Evolutionary conservation across 1,140 invertebrate species (phyloP).

Genomic region (Tetraneura akinire): DNA sequence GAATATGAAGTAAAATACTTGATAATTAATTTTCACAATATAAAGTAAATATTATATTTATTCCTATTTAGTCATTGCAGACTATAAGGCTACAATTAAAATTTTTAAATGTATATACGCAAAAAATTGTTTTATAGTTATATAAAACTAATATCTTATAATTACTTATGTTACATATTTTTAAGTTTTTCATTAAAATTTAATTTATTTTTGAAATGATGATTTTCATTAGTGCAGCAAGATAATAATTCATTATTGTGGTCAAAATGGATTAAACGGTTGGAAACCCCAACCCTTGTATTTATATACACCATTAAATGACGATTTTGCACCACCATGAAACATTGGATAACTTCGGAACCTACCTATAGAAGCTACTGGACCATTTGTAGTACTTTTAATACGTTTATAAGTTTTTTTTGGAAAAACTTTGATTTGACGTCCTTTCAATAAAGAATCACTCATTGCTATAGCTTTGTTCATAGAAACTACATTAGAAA

Average conservation of each 20-base stretch:
- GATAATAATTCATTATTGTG: too few species aligned
- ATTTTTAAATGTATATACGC: background rate
- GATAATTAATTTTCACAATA: background rate
- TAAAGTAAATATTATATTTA: background rate
- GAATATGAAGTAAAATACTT: background rate
- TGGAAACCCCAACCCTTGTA: background rate
- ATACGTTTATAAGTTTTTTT: constrained; percentile 98
- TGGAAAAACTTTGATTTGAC: constrained; percentile 92
- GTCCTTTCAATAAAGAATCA: constrained; percentile 94
- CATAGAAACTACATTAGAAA: constrained; percentile 93
- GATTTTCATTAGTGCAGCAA: too few species aligned
- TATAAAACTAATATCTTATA: too few species aligned
- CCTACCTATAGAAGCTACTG: constrained; percentile 65
- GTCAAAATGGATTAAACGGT: too few species aligned
- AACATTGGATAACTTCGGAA: constrained; percentile 63
- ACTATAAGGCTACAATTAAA: background rate
- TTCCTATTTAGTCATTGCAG: background rate
- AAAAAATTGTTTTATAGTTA: background rate
- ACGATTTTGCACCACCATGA: constrained; percentile 64
- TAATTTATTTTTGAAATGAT: too few species aligned
- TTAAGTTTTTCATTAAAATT: too few species aligned
- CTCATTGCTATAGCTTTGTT: constrained; percentile 96
- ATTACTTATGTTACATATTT: too few species aligned
- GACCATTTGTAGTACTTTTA: constrained; percentile 83
- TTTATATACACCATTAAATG: constrained; percentile 67